phyloP scores from a whole-genome alignment of 2,797 vertebrate genomes.

The Gobionotothen gibberifrons region DNA sequence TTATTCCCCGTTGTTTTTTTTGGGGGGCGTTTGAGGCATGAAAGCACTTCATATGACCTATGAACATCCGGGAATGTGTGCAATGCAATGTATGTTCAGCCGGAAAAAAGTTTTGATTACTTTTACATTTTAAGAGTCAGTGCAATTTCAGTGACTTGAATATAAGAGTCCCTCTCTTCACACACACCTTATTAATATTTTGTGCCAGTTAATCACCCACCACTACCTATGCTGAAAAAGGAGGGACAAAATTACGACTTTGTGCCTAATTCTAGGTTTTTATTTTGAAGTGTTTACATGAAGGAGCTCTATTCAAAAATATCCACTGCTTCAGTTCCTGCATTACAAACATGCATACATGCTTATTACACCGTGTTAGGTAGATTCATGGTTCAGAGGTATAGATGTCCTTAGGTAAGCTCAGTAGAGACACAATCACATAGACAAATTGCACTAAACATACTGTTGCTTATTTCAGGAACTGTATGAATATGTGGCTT shows the following conservation, averaged over 20 bases:
- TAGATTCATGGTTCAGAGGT: conserved; percentile 45
- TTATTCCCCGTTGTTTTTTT: conserved; percentile 2
- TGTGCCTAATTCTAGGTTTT: conserved; percentile 78
- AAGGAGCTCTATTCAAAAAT: conserved; percentile 70
- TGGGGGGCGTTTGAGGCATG: conserved; percentile 1
- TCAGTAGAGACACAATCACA: conserved; percentile 40
- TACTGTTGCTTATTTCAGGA: conserved; percentile 55
- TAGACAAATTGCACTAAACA: conserved; percentile 69
- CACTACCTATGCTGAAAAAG: conserved; percentile 58
- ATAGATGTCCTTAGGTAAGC: conserved; percentile 26
- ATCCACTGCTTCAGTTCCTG: conserved; percentile 34
- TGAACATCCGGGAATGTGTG: conserved; percentile 71
- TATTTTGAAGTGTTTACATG: conserved; percentile 80
- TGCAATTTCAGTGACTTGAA: conserved; percentile 26
- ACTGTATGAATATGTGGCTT: conserved; percentile 29
- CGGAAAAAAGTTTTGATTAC: conserved; percentile 27
- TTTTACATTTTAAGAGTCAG: conserved; percentile 28
- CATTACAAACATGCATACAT: conserved; percentile 39
- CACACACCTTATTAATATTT: conserved; percentile 49
- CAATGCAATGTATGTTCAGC: conserved; percentile 61
- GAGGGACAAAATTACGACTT: conserved; percentile 47
- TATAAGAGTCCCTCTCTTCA: conserved; percentile 70
- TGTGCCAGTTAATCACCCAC: conserved; percentile 59
- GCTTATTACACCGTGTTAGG: conserved; percentile 15
- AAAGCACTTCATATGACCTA: conserved; percentile 61